These are phyloP conservation scores for Eriosoma lanigerum DNA, from an alignment of 1,140 invertebrate species.

Conservation along the genomic window DNA sequence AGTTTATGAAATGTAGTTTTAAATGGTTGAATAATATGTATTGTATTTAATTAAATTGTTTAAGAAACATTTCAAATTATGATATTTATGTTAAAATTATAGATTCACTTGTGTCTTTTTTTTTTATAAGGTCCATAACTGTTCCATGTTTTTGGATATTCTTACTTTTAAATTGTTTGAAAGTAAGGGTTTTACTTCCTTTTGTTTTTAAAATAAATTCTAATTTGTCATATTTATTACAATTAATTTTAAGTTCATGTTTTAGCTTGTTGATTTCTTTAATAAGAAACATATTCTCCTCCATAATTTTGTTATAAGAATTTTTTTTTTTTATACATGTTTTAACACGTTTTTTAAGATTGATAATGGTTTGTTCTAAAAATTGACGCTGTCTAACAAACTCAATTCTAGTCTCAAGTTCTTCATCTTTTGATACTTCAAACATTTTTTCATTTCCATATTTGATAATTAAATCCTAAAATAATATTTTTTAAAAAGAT, in stretches of 20 bases:
- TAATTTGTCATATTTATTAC: neutral
- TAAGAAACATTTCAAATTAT: too few species aligned
- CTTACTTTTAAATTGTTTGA: neutral
- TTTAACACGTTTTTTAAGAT: conserved; percentile 15
- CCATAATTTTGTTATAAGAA: neutral
- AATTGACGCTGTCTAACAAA: conserved; percentile 8
- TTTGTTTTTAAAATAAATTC: conserved; percentile 1
- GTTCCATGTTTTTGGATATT: neutral
- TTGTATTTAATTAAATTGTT: too few species aligned
- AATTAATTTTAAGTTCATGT: neutral
- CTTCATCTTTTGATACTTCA: conserved; percentile 7
- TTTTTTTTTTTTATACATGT: neutral
- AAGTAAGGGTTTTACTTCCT: neutral
- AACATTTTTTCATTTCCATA: neutral
- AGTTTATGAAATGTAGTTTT: too few species aligned
- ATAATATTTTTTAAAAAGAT: neutral
- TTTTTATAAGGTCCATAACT: too few species aligned
- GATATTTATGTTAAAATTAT: too few species aligned
- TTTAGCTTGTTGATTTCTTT: neutral
- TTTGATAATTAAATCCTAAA: conserved; percentile 28
- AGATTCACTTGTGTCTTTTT: too few species aligned
- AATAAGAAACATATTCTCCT: neutral
- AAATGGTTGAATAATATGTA: too few species aligned
- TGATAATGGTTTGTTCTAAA: conserved; percentile 19
- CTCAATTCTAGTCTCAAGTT: neutral